phyloP scores from a whole-genome alignment of 2,113 vertebrate genomes.

The Fregetta grallaria region DNA sequence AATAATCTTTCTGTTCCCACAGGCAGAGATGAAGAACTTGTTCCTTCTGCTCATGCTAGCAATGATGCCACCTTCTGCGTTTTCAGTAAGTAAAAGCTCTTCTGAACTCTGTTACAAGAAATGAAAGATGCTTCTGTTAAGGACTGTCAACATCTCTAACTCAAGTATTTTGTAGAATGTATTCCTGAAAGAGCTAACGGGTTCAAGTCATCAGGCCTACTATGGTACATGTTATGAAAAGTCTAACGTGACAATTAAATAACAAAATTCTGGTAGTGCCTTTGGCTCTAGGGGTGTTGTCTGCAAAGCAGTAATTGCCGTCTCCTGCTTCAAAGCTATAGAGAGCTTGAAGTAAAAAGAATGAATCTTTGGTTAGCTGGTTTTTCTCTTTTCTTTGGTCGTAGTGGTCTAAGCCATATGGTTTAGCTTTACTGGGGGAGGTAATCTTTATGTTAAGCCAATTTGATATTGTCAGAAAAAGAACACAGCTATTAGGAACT shows the following conservation, averaged over 20 bases:
- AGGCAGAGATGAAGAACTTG: conserved; percentile 54
- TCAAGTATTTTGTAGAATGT: background rate
- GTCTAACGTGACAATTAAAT: background rate
- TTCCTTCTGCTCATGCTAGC: conserved; percentile 42
- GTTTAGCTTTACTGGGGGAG: background rate
- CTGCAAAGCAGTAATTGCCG: background rate
- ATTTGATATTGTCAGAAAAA: background rate
- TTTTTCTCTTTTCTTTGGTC: background rate
- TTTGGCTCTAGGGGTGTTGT: background rate
- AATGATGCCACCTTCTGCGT: background rate
- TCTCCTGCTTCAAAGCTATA: background rate
- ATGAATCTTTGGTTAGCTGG: background rate
- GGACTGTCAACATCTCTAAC: background rate
- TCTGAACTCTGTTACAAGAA: background rate
- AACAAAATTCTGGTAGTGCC: background rate
- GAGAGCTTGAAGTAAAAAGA: background rate
- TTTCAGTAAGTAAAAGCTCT: conserved; percentile 61
- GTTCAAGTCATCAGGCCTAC: background rate
- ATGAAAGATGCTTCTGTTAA: background rate
- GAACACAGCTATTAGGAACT: background rate
- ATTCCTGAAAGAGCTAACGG: background rate
- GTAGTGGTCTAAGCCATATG: background rate
- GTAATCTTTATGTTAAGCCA: background rate
- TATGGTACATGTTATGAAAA: background rate
- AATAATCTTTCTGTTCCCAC: background rate